These are phyloP conservation scores for Colaptes auratus DNA, from an alignment of 2,113 vertebrate species.

Conservation along the genomic window DNA sequence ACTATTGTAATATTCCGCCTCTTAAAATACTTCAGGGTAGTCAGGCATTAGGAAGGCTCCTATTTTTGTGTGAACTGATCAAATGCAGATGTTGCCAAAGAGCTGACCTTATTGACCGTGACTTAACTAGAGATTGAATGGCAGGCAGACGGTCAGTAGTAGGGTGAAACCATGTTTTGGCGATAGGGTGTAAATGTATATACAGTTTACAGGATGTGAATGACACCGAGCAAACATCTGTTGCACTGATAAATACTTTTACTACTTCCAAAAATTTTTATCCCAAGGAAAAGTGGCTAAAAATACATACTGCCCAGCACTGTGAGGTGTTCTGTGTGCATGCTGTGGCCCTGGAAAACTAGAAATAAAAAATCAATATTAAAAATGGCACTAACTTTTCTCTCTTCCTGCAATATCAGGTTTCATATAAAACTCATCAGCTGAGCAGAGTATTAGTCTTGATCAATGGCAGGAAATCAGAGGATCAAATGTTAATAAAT, in stretches of 20 bases:
- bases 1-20: conserved; percentile 69
- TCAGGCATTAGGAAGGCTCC: conserved; percentile 79
- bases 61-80: conserved; percentile 86
- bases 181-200: conserved; percentile 83
- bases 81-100: conserved; percentile 93
- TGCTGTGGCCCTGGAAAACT: conserved; percentile 36
- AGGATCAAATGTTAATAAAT: conserved; percentile 94
- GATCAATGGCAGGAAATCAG: conserved; percentile 99
- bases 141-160: conserved; percentile 83
- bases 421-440: conserved; percentile 94
- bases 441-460: conserved; percentile 86
- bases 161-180: conserved; percentile 83
- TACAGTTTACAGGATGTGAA: conserved; percentile 80
- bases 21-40: conserved; percentile 73
- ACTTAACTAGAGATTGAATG: conserved; percentile 83
- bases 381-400: conserved; percentile 76
- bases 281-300: conserved; percentile 20
- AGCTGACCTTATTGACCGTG: conserved; percentile 82
- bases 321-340: conserved; percentile 8
- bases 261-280: conserved; percentile 66
- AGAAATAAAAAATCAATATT: conserved; percentile 62
- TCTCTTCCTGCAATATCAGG: conserved; percentile 83
- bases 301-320: conserved; percentile 38
- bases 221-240: conserved; percentile 84
- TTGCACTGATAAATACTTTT: conserved; percentile 80